Percentiles rank a stretch among this genome's conserved stretches.
These are phyloP conservation scores for Lethrus apterus DNA, from an alignment of 1,140 invertebrate species.

Conservation along the genomic window DNA sequence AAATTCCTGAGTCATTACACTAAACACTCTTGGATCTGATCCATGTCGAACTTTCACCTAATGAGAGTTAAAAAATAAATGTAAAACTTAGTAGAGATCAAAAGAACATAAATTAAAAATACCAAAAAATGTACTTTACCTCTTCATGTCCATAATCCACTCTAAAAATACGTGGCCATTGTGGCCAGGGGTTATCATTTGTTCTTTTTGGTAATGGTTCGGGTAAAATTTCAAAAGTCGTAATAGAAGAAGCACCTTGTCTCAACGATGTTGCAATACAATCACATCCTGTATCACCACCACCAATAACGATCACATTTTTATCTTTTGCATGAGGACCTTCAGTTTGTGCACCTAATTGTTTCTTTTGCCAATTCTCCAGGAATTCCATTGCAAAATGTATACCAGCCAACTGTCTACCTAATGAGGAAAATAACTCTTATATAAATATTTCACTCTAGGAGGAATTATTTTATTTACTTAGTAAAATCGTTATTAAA, in stretches of 20 bases:
- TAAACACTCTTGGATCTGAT: conserved; percentile 88
- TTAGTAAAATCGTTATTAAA: neutral
- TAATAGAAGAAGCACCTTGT: conserved; percentile 94
- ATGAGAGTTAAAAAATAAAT: conserved; percentile 5
- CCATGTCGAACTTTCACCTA: conserved; percentile 72
- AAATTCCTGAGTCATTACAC: conserved; percentile 92
- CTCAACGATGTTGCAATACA: conserved; percentile 96
- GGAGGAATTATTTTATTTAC: neutral
- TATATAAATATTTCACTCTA: neutral
- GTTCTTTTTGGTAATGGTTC: conserved; percentile 74
- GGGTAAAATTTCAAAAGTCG: conserved; percentile 95
- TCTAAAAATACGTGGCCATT: conserved; percentile 93
- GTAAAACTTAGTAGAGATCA: neutral
- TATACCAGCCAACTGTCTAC: conserved; percentile 60
- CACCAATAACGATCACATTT: conserved; percentile 94
- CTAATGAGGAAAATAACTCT: conserved; percentile 12
- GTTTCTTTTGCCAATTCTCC: conserved; percentile 94
- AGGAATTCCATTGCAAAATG: conserved; percentile 98
- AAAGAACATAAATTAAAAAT: neutral
- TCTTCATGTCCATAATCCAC: conserved; percentile 99
- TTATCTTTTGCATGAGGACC: conserved; percentile 81
- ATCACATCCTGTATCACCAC: conserved; percentile 99
- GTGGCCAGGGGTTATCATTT: conserved; percentile 94
- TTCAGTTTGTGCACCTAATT: conserved; percentile 59
- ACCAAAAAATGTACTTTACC: conserved; percentile 52